Conservation (phyloP, 2,797 vertebrate species). For the Galago senegalensis region DNA sequence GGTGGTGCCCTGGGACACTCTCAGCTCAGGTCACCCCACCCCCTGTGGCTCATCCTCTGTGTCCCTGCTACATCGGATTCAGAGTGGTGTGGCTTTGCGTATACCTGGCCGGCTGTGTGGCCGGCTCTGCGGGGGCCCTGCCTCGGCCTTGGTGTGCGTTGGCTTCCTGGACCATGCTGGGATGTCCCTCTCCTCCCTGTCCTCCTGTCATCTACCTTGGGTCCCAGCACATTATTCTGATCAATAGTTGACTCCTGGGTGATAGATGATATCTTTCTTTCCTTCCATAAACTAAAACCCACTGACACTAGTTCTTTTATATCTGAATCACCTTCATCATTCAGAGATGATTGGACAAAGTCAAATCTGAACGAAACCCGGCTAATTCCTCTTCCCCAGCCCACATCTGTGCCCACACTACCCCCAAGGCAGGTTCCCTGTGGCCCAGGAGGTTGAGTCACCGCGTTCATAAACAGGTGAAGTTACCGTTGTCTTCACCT, state of each 20-base stretch:
- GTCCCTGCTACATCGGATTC: fast-evolving
- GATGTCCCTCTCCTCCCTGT: neutral
- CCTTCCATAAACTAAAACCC: conserved; percentile 54
- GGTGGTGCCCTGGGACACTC: neutral
- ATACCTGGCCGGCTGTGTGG: fast-evolving
- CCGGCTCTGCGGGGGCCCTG: fast-evolving
- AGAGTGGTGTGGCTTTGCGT: neutral
- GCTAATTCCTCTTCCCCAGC: neutral
- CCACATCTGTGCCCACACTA: neutral
- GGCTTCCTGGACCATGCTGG: neutral
- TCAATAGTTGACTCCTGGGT: conserved; percentile 23
- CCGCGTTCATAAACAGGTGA: fast-evolving
- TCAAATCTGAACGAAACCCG: neutral
- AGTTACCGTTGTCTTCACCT: neutral
- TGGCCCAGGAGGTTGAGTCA: neutral
- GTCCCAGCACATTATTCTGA: neutral
- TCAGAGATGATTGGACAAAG: conserved; percentile 17
- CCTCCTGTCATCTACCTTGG: neutral
- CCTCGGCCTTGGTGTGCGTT: neutral
- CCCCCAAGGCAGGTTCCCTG: too few relatives aligned
- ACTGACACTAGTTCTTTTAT: conserved; percentile 24
- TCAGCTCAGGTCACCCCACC: neutral
- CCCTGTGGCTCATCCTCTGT: neutral
- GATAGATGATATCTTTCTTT: conserved; percentile 48
- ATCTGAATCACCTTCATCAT: conserved; percentile 38